Percentiles rank a stretch among this genome's conserved stretches.
Evolutionary conservation across 2,797 vertebrate species (phyloP).

Genomic region (Merluccius polli): DNA sequence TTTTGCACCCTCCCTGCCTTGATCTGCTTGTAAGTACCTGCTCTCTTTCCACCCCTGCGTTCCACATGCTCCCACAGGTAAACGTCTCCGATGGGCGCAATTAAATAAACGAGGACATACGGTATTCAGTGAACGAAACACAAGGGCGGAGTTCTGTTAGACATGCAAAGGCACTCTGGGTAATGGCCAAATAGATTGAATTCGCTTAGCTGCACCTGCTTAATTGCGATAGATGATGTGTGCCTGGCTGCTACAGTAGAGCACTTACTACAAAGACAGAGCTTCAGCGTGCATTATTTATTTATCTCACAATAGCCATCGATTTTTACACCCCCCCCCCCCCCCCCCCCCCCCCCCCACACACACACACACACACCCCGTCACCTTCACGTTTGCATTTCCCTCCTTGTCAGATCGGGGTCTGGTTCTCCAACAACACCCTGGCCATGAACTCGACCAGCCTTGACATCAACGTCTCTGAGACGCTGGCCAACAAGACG

Average conservation of each 20-base stretch:
- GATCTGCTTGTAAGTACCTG: conserved; percentile 39
- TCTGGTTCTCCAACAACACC: conserved; percentile 92
- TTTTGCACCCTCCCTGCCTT: conserved; percentile 40
- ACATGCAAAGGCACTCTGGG: conserved; percentile 22
- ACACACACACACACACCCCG: no score
- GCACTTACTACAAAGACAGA: conserved; percentile 25
- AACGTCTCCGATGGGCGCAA: conserved; percentile 32
- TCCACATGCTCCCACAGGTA: conserved; percentile 13
- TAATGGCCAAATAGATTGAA: conserved; percentile 26
- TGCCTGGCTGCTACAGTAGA: conserved; percentile 27
- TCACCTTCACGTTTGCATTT: conserved; percentile 35
- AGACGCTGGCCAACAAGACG: conserved; percentile 89
- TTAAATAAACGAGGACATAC: conserved; percentile 32
- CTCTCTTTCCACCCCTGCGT: neutral
- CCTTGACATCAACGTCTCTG: conserved; percentile 86
- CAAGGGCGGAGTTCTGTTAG: conserved; percentile 31
- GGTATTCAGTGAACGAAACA: conserved; percentile 25
- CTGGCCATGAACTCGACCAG: conserved; percentile 89
- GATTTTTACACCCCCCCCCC: neutral
- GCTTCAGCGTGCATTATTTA: conserved; percentile 41
- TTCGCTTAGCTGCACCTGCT: conserved; percentile 22
- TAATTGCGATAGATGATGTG: conserved; percentile 23
- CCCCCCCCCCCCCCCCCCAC: no score
- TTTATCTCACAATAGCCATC: conserved; percentile 39
- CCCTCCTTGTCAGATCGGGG: conserved; percentile 76